Percentiles rank a stretch among this genome's conserved stretches.
Conservation (phyloP, 2,888 invertebrate species). For the Maniola hyperantus region DNA sequence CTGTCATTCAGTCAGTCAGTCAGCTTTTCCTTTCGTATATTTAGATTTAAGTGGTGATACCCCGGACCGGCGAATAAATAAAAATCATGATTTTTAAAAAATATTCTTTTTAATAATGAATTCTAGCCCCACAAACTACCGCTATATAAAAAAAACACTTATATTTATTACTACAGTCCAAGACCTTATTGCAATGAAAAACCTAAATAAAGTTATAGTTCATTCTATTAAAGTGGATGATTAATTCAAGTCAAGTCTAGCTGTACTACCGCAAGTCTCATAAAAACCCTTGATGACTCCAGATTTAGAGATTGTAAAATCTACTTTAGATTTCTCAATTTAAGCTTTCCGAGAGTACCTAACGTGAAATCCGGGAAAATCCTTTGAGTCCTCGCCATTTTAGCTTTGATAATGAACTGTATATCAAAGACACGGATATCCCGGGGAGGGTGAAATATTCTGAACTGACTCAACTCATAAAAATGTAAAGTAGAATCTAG, state of each 20-base stretch:
- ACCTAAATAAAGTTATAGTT: no score
- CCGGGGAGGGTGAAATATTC: conserved; percentile 30
- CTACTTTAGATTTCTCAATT: background rate
- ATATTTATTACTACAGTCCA: no score
- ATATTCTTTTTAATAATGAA: no score
- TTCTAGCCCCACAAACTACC: no score
- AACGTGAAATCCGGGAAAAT: background rate
- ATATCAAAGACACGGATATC: conserved; percentile 29
- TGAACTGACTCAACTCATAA: conserved; percentile 29
- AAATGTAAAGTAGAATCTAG: conserved; percentile 37
- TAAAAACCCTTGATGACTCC: background rate
- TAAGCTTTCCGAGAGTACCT: background rate
- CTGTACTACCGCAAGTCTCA: background rate
- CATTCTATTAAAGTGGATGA: background rate
- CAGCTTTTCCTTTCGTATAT: no score
- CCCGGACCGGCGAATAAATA: no score
- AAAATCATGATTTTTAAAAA: no score
- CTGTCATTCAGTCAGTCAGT: no score
- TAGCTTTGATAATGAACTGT: conserved; percentile 23
- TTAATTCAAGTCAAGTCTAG: background rate
- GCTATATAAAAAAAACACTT: no score
- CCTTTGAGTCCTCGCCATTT: background rate
- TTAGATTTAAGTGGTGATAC: no score
- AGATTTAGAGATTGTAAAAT: background rate
- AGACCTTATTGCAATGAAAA: no score